phyloP scores from a whole-genome alignment of 1,140 invertebrate species.

The Radopholus similis region DNA sequence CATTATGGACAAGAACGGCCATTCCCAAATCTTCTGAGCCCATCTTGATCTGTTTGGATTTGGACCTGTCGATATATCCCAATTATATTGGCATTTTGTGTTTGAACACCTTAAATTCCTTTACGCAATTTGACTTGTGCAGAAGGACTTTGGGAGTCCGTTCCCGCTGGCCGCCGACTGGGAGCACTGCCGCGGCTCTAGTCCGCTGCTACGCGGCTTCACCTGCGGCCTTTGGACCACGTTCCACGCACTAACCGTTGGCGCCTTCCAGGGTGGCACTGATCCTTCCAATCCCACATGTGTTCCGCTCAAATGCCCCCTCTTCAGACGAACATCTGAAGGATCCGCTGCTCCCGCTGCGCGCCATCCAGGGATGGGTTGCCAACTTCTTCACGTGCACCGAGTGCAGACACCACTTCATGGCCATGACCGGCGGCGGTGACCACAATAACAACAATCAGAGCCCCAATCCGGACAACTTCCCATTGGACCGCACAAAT shows the following conservation, averaged over 20 bases:
- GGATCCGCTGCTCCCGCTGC: conserved; percentile 41
- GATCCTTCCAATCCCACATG: too few relatives aligned
- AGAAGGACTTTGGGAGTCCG: conserved; percentile 46
- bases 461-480: conserved; percentile 6
- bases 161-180: conserved; percentile 67
- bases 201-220: conserved; percentile 73
- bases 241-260: conserved; percentile 86
- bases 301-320: background rate
- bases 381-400: conserved; percentile 54
- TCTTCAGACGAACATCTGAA: conserved; percentile 26
- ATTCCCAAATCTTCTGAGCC: too few relatives aligned
- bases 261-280: conserved; percentile 66
- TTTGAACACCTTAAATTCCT: too few relatives aligned
- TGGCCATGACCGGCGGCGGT: conserved; percentile 56
- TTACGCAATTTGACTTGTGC: too few relatives aligned
- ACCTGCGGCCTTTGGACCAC: conserved; percentile 92
- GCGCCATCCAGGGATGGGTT: conserved; percentile 55
- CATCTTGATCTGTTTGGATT: too few relatives aligned
- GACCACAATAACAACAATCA: conserved; percentile 39
- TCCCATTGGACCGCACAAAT: too few relatives aligned
- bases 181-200: conserved; percentile 78
- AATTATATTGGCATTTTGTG: too few relatives aligned
- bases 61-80: too few relatives aligned
- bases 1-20: too few relatives aligned
- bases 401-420: conserved; percentile 53